Percentiles rank a stretch among this genome's conserved stretches.
These are phyloP conservation scores for Pterostichus madidus DNA, from an alignment of 2,888 invertebrate genomes.

Conservation along the genomic window DNA sequence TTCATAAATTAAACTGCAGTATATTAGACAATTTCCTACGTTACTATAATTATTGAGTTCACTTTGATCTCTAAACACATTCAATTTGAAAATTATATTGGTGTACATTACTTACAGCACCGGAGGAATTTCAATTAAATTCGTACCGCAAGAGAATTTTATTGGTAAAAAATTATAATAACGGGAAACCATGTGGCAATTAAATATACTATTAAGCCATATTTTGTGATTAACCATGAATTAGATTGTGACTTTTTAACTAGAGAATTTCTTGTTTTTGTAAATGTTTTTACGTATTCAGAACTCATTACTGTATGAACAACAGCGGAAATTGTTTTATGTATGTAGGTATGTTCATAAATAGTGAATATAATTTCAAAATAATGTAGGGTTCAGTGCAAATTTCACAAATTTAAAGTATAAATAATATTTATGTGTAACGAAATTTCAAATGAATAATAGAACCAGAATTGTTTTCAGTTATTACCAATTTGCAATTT, in stretches of 20 bases:
- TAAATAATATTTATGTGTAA: no score
- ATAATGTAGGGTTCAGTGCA: no score
- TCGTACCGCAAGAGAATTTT: constrained; percentile 42
- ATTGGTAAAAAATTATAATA: constrained; percentile 51
- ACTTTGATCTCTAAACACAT: constrained; percentile 21
- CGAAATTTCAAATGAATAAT: no score
- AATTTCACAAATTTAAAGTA: no score
- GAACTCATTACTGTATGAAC: not conserved
- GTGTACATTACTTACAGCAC: constrained; percentile 21
- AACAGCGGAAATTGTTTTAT: not conserved
- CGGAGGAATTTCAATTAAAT: constrained; percentile 61
- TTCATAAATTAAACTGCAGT: constrained; percentile 28
- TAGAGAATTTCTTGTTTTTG: constrained; percentile 30
- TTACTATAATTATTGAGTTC: not conserved
- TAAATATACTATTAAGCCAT: constrained; percentile 30
- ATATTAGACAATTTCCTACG: not conserved
- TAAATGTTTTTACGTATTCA: not conserved
- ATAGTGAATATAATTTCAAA: no score
- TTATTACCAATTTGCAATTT: no score
- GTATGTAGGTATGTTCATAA: no score
- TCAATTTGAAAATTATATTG: constrained; percentile 12
- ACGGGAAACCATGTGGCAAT: constrained; percentile 37
- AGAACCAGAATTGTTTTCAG: no score
- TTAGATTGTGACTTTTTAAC: constrained; percentile 25
- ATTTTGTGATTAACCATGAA: constrained; percentile 41